Evolutionary conservation across 2,113 vertebrate species (phyloP).

Genomic region (Xiphophorus hellerii): DNA sequence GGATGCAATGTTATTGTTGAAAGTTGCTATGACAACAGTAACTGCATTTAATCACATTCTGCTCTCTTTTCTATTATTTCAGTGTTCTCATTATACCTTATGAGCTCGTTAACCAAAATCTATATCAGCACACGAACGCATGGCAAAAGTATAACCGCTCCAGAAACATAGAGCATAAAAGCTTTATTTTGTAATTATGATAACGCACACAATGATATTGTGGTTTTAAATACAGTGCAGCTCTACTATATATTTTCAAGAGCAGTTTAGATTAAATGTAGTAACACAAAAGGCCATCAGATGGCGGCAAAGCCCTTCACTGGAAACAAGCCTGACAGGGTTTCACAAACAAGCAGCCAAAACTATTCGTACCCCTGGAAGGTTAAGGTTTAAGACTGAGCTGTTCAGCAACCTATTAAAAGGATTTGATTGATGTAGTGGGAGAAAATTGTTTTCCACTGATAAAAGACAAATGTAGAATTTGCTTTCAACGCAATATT

Average conservation of each 20-base stretch:
- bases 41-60: neutral
- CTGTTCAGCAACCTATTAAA: neutral
- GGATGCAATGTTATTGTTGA: neutral
- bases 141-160: neutral
- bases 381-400: neutral
- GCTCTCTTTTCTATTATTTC: neutral
- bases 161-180: neutral
- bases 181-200: neutral
- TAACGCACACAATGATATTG: neutral
- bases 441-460: neutral
- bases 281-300: constrained; percentile 50
- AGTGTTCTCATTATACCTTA: neutral
- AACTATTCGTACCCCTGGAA: neutral
- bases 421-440: neutral
- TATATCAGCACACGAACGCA: neutral
- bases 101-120: too few relatives aligned
- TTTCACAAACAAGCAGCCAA: neutral
- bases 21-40: neutral
- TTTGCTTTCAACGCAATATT: neutral
- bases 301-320: constrained; percentile 44
- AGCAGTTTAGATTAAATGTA: neutral
- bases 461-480: neutral
- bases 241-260: too few relatives aligned
- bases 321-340: neutral
- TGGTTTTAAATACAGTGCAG: too few relatives aligned